Conservation (phyloP, 2,113 vertebrate genomes). For the Mastomys natalensis region DNA sequence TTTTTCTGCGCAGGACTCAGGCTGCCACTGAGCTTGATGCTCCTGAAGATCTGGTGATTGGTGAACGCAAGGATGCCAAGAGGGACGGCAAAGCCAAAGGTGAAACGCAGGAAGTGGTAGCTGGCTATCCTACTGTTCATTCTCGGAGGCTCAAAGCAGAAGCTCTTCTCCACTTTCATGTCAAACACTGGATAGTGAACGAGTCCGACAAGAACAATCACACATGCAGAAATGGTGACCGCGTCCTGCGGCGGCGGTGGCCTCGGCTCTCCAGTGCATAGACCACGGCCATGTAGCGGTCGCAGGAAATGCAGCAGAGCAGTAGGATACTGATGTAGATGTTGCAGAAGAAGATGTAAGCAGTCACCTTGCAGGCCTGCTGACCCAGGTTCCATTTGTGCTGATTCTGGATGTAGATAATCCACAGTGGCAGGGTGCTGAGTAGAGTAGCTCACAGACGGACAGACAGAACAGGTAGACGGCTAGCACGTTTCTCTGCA, state of each 20-base stretch:
- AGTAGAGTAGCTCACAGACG: conserved; percentile 92
- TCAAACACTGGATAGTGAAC: conserved; percentile 86
- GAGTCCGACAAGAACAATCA: conserved; percentile 82
- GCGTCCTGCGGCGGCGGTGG: conserved; percentile 82
- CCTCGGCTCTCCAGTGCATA: conserved; percentile 89
- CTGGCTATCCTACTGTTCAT: conserved; percentile 63
- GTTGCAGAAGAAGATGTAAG: conserved; percentile 96
- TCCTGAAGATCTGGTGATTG: conserved; percentile 87
- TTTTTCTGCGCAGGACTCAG: conserved; percentile 84
- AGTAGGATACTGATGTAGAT: conserved; percentile 95
- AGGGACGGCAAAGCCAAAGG: conserved; percentile 89
- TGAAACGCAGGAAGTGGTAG: conserved; percentile 87
- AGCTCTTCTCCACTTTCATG: neutral
- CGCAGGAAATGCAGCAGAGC: conserved; percentile 93
- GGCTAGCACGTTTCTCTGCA: conserved; percentile 87
- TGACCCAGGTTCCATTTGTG: conserved; percentile 87
- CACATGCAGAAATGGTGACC: neutral
- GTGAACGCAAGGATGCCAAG: conserved; percentile 87
- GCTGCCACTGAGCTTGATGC: conserved; percentile 77
- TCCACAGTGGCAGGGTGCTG: conserved; percentile 92
- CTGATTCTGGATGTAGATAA: conserved; percentile 83
- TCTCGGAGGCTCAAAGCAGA: conserved; percentile 90
- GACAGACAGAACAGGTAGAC: conserved; percentile 93
- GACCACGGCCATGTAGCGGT: conserved; percentile 91
- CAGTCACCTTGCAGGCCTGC: conserved; percentile 86